These are phyloP conservation scores for Leptopilina myrica DNA, from an alignment of 2,888 invertebrate species.

Conservation along the genomic window DNA sequence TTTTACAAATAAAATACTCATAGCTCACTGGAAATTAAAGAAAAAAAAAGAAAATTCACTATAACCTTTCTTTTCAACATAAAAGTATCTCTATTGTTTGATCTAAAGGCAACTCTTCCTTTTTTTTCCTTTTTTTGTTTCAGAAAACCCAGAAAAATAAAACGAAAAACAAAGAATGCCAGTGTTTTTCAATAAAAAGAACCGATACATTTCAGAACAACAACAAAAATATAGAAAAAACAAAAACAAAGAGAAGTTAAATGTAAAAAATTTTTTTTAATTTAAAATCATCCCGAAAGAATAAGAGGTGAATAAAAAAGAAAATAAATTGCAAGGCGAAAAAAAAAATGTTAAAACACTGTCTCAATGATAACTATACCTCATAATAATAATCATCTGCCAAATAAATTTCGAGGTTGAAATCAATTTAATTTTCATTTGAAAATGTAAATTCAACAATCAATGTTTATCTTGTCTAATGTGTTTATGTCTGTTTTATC, in stretches of 20 bases:
- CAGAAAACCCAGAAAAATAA: slow-evolving; percentile 27
- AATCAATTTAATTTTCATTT: slow-evolving; percentile 27
- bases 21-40: not conserved
- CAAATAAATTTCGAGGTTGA: slow-evolving; percentile 27
- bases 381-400: slow-evolving; percentile 24
- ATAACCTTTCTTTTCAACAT: slow-evolving; percentile 19
- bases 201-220: not conserved
- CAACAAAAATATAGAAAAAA: not conserved
- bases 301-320: not conserved
- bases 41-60: not conserved
- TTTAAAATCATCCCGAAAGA: not conserved
- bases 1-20: slow-evolving; percentile 18
- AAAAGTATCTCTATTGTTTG: slow-evolving; percentile 31
- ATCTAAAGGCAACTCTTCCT: not conserved
- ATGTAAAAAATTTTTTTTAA: not conserved
- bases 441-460: not conserved
- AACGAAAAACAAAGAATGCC: not conserved
- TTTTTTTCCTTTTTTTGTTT: not conserved
- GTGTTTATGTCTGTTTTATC: slow-evolving; percentile 28
- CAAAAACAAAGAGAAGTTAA: not conserved
- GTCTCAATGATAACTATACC: not conserved
- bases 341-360: not conserved
- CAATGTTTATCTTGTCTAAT: slow-evolving; percentile 13
- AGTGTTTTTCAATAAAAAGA: not conserved
- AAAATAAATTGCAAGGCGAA: not conserved